These are phyloP conservation scores for Zootermopsis nevadensis DNA, from an alignment of 2,888 invertebrate species.

Conservation along the genomic window DNA sequence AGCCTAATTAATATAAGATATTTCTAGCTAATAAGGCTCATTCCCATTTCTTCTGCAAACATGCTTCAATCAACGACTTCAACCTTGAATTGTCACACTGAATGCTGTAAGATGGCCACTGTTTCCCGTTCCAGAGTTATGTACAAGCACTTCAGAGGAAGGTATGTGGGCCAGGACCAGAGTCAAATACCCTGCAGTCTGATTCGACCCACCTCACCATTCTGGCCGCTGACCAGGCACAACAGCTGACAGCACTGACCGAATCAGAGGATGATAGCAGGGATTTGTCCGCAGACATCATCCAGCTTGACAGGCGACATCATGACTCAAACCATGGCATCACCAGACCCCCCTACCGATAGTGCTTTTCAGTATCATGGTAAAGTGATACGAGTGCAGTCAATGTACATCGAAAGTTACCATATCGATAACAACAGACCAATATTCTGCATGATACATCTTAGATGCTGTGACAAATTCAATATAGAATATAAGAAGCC, in stretches of 20 bases:
- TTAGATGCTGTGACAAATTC: too few relatives aligned
- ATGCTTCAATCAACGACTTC: too few relatives aligned
- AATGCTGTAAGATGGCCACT: too few relatives aligned
- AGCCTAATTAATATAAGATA: too few relatives aligned
- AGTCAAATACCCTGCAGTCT: constrained; percentile 79
- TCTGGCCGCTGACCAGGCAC: constrained; percentile 73
- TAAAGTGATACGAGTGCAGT: background rate
- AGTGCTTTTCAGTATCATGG: constrained; percentile 68
- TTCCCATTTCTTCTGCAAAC: too few relatives aligned
- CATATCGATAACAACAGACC: background rate
- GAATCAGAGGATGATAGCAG: constrained; percentile 70
- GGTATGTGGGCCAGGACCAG: constrained; percentile 65
- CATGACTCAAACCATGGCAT: constrained; percentile 47
- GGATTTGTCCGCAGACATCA: constrained; percentile 55
- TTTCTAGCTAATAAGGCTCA: too few relatives aligned
- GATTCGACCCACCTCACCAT: constrained; percentile 83
- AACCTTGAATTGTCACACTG: too few relatives aligned
- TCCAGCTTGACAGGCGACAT: constrained; percentile 50
- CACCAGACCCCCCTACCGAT: constrained; percentile 49
- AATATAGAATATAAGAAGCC: background rate
- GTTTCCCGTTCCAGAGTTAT: constrained; percentile 71
- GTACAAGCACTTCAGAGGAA: constrained; percentile 83
- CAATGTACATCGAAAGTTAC: constrained; percentile 22
- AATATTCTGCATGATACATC: too few relatives aligned
- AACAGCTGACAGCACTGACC: constrained; percentile 66